Base-by-base conservation (phyloP, 2,888 invertebrate species). In the Noctua fimbriata region DNA sequence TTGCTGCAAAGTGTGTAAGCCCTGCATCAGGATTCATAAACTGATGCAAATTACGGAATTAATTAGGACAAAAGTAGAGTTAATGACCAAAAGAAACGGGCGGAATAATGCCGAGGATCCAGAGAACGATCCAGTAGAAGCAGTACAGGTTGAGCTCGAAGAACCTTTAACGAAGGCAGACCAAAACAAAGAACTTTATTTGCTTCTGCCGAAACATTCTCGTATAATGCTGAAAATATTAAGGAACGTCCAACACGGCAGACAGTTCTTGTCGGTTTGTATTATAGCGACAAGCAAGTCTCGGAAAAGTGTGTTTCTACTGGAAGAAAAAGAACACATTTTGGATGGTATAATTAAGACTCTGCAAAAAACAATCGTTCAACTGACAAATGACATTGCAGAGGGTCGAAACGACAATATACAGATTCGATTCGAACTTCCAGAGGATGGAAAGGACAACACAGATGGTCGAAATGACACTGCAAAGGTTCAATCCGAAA, bases 171-270 rank as follows among this genome's bases (percentile, higher is more conserved):
- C 32, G 10, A 63, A 71, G 0, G 28, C 4, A n/a, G 36, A 66
- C 21, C 52, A 60, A 36, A 49, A 12, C 2, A 9, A 63, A 44
- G 16, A 63, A 36, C 18, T 82, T 21, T 80, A 76, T 44, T 52
- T 86, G 10, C 28, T 87, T 0, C 0, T 85, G 9, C 85, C 89
- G 0, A 67, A 36, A 55, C 73, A 82, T 12, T 52, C 66, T 1
- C 24, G 49, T 9, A 2, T 84, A 0, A 70, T 85, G 69, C 73
- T 87, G 28, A 84, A 87, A 18, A 24, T 88, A 6, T 28, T 52
- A n/a, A 28, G 36, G 0, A 67, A 28, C 12, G 9, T 36, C 7
- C 7, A 73, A 7, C 73, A 60, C 12, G 76, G 44, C 4, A 73
- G 73, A n/a, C 5, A 71, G 2, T n/a, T 78, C 0, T 3, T 77